These are phyloP conservation scores for Iphiclides podalirius DNA, from an alignment of 2,888 invertebrate genomes.

Conservation along the genomic window DNA sequence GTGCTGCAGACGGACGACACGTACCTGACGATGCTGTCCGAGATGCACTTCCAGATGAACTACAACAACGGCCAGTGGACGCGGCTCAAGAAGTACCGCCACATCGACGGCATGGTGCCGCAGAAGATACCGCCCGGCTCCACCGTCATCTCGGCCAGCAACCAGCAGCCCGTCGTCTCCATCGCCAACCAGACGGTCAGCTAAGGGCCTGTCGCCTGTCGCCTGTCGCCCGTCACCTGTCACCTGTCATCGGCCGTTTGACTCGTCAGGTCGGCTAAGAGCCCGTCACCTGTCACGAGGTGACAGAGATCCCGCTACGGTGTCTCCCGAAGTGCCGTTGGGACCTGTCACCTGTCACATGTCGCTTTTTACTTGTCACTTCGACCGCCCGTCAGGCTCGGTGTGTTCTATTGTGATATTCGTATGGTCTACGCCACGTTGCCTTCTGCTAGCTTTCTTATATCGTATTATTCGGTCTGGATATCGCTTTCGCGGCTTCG, in stretches of 20 bases:
- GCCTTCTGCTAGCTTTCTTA: too few relatives aligned
- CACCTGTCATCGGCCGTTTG: background rate
- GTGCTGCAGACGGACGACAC: slow-evolving; percentile 92
- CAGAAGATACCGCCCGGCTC: slow-evolving; percentile 70
- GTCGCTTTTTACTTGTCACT: too few relatives aligned
- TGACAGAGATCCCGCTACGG: too few relatives aligned
- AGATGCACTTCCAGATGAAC: slow-evolving; percentile 99
- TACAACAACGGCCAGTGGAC: slow-evolving; percentile 99
- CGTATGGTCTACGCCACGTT: too few relatives aligned
- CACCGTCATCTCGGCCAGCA: slow-evolving; percentile 62
- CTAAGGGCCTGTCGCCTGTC: background rate
- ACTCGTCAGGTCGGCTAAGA: too few relatives aligned
- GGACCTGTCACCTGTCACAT: too few relatives aligned
- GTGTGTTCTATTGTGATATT: too few relatives aligned
- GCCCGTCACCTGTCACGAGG: too few relatives aligned
- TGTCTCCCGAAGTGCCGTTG: too few relatives aligned
- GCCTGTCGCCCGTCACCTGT: background rate
- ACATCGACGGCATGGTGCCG: slow-evolving; percentile 81
- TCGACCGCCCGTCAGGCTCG: too few relatives aligned
- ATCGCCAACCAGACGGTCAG: slow-evolving; percentile 59
- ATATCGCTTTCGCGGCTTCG: too few relatives aligned
- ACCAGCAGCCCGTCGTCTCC: slow-evolving; percentile 66
- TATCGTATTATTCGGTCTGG: too few relatives aligned
- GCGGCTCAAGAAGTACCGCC: slow-evolving; percentile 90
- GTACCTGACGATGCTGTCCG: slow-evolving; percentile 89